Evolutionary conservation across 2,888 invertebrate species (phyloP).

Genomic region (Polydrusus cervinus): DNA sequence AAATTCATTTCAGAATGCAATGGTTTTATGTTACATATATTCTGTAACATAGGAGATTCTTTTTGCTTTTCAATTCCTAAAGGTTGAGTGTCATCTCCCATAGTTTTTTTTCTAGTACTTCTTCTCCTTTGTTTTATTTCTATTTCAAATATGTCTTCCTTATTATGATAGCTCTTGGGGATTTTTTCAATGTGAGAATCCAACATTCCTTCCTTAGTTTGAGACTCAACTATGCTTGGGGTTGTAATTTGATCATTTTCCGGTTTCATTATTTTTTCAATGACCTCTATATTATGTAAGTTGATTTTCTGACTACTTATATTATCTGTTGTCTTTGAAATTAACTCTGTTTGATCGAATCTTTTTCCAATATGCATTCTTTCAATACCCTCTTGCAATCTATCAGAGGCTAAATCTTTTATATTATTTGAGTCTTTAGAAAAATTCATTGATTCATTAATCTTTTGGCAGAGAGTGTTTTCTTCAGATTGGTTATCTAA

Average conservation of each 20-base stretch:
- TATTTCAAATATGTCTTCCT: not conserved
- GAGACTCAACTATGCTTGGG: not conserved
- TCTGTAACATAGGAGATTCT: not conserved
- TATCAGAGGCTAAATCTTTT: constrained; percentile 18
- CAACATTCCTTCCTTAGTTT: not conserved
- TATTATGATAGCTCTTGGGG: not conserved
- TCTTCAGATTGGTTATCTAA: constrained; percentile 18
- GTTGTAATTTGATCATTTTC: not conserved
- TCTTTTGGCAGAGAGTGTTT: constrained; percentile 25
- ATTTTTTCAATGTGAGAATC: constrained; percentile 9
- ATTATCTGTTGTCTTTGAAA: not conserved
- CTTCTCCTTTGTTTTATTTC: constrained; percentile 12
- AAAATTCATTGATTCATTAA: constrained; percentile 32
- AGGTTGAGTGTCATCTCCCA: constrained; percentile 2
- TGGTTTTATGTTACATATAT: not conserved
- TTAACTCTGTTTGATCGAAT: not conserved
- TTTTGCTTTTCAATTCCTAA: not conserved
- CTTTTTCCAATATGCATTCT: constrained; percentile 22
- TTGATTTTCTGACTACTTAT: not conserved
- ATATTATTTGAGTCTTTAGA: constrained; percentile 10
- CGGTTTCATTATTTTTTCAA: not conserved
- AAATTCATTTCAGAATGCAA: not conserved
- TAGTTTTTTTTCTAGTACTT: not conserved
- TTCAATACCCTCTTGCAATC: constrained; percentile 22
- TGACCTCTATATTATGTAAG: not conserved